Conservation (phyloP, 2,113 vertebrate species). For the Zosterops borbonicus region DNA sequence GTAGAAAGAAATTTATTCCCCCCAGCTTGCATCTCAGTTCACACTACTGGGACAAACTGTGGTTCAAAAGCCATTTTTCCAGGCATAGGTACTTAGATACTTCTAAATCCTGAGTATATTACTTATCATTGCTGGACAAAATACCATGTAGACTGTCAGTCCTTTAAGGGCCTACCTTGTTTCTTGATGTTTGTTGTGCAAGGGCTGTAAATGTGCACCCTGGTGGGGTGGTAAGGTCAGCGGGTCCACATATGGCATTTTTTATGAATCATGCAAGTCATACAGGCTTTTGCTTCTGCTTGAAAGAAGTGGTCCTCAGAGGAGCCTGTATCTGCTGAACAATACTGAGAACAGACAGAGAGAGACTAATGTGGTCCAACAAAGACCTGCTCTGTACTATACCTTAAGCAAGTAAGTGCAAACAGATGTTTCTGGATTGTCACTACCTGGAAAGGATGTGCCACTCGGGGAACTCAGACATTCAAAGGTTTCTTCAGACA, state of each 20-base stretch:
- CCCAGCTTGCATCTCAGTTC: not conserved
- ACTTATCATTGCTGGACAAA: not conserved
- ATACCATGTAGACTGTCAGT: not conserved
- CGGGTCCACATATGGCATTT: not conserved
- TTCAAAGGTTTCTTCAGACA: not conserved
- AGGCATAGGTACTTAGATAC: not conserved
- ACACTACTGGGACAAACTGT: not conserved
- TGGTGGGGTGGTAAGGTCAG: not conserved
- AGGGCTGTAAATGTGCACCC: not conserved
- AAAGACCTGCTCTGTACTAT: not conserved
- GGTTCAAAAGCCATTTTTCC: not conserved
- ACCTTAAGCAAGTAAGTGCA: not conserved
- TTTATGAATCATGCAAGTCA: not conserved
- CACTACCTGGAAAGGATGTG: not conserved
- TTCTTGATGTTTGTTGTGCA: not conserved
- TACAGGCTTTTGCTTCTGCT: not conserved
- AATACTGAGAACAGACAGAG: not conserved
- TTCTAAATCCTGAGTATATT: not conserved
- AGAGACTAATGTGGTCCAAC: not conserved
- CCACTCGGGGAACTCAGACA: not conserved
- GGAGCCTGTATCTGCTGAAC: not conserved
- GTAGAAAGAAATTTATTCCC: not conserved
- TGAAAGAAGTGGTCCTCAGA: not conserved
- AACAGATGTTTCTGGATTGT: not conserved
- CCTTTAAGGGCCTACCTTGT: not conserved